Base-by-base conservation (phyloP, 2,113 vertebrate genomes). In the Carlito syrichta region DNA sequence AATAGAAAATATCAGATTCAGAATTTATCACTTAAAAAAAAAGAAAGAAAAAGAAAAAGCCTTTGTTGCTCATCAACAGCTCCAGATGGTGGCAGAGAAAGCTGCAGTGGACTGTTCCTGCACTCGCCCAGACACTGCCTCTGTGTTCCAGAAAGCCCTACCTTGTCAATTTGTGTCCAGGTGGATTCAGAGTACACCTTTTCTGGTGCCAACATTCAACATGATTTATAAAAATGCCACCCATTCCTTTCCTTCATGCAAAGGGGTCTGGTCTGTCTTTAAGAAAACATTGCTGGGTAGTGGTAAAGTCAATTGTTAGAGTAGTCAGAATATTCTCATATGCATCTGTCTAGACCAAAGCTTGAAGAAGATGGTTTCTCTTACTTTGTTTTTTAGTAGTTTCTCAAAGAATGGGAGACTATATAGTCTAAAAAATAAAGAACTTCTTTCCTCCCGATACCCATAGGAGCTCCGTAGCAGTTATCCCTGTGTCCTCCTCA, bases 21-120 rank as follows among this genome's bases (percentile, higher is more conserved):
- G 79, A 82, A 86, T 95, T 23, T 94, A 71, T 63, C 52, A 54
- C 98, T 98, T 98, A 98, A 97, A 98, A 98, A 48, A n/a, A 43
- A 38, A 32, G 23, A 4, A 45, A 58, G 35, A 14, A 32, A 35
- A 66, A 77, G 25, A 16, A 38, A 69, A 58, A 14, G 4, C 3
- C 7, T 69, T 6, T 56, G 23, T 52, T 91, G 30, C 43, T 86
- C 54, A 83, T 38, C 60, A 74, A 74, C 2, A 12, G 45, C n/a
- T 76, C 40, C 35, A 86, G 68, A n/a, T 2, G 48, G 20, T n/a
- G 6, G 2, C 4, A 52, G 56, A 77, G 25, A 91, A 7, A 32
- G 4, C 17, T 54, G 23, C 50, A 27, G 14, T 5, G 50, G 17
- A 35, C 32, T 40, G 12, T 13, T 17, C 1, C 17, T 79, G n/a